Conservation (phyloP, 2,888 invertebrate species). For the Lasioglossum villosulum region DNA sequence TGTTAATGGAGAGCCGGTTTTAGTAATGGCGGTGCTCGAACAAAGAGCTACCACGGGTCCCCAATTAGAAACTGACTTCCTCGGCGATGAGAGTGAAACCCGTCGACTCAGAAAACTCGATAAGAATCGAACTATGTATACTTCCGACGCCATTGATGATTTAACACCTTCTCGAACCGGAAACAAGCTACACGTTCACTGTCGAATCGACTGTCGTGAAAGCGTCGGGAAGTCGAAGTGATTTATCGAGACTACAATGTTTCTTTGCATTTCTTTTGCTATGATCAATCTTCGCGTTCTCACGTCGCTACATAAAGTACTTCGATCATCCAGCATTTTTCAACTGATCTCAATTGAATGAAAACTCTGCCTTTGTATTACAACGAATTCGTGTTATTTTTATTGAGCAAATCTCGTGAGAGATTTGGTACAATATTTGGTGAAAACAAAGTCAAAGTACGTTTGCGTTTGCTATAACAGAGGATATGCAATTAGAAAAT, state of each 20-base stretch:
- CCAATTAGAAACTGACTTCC: conserved; percentile 5
- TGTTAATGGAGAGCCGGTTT: neutral
- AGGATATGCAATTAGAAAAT: no score
- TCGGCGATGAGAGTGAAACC: no score
- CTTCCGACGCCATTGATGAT: neutral
- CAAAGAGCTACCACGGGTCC: neutral
- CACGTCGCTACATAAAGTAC: neutral
- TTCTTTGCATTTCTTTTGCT: neutral
- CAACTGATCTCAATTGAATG: neutral
- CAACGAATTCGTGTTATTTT: no score
- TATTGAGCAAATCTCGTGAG: no score
- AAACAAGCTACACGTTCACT: neutral
- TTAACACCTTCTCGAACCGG: neutral
- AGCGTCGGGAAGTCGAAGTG: neutral
- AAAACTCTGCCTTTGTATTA: no score
- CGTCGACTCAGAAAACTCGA: neutral
- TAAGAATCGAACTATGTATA: neutral
- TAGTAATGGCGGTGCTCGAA: neutral
- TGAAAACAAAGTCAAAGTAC: no score
- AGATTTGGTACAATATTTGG: no score
- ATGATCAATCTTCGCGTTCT: neutral
- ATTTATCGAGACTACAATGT: neutral
- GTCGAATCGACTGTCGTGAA: neutral
- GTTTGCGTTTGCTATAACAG: no score
- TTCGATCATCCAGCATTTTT: neutral